Conservation (phyloP, 2,797 vertebrate genomes). For the Neosilurus mollespiculum region DNA sequence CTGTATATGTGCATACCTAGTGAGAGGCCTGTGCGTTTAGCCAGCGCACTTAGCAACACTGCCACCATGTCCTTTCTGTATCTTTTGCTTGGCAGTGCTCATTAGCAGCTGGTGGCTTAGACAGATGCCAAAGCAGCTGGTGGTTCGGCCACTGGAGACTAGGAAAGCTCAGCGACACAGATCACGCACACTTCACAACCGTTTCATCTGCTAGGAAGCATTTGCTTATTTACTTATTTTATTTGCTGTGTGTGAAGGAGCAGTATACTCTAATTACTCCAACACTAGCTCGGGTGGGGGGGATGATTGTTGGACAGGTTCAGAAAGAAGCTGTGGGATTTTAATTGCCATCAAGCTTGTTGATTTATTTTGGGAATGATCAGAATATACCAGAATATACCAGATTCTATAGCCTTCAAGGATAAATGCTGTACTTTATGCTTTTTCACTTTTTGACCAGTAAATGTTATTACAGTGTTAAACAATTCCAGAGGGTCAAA, state of each 20-base stretch:
- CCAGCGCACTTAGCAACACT: neutral
- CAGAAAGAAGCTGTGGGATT: neutral
- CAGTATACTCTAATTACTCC: neutral
- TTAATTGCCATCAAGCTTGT: neutral
- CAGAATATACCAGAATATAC: neutral
- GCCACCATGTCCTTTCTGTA: neutral
- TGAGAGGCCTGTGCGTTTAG: neutral
- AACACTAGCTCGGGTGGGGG: neutral
- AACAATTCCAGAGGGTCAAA: too few relatives aligned
- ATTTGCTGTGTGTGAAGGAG: neutral
- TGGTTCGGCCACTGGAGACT: neutral
- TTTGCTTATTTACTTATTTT: neutral
- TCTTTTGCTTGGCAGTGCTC: conserved; percentile 22
- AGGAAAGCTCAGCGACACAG: neutral
- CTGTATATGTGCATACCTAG: neutral
- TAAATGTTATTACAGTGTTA: too few relatives aligned
- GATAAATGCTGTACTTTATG: too few relatives aligned
- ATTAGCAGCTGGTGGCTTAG: conserved; percentile 3
- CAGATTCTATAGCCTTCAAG: too few relatives aligned
- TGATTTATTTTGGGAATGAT: neutral
- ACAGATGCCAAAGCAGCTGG: conserved; percentile 27
- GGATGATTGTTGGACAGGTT: neutral
- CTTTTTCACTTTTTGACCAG: too few relatives aligned
- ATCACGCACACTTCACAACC: neutral
- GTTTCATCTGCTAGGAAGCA: neutral